Conservation (phyloP, 2,888 invertebrate genomes). For the Catonia carolina region DNA sequence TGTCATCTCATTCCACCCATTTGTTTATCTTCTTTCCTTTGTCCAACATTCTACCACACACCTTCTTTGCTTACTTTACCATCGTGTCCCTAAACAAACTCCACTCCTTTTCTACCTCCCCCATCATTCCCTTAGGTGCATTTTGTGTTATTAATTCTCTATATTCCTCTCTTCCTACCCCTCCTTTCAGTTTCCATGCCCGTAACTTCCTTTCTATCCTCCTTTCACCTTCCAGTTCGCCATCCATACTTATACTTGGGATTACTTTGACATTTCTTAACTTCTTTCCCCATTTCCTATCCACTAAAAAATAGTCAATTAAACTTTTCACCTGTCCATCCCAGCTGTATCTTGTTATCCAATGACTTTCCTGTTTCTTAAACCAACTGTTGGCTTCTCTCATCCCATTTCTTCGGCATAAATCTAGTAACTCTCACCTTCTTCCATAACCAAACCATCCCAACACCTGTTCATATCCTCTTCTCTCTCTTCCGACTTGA, state of each 20-base stretch:
- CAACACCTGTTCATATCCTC: background rate
- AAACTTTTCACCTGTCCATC: background rate
- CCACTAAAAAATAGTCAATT: background rate
- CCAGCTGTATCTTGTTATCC: slow-evolving; percentile 5
- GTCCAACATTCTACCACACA: too few species aligned
- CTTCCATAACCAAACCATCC: background rate
- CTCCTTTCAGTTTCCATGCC: too few species aligned
- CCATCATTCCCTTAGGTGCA: too few species aligned
- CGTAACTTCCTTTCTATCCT: too few species aligned
- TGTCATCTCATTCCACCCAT: too few species aligned
- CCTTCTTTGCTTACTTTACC: too few species aligned
- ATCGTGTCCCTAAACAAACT: too few species aligned
- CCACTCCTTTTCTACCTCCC: too few species aligned
- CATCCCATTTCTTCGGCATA: background rate
- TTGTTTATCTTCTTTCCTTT: too few species aligned
- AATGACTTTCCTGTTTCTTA: background rate
- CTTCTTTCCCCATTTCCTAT: background rate
- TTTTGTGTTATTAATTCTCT: too few species aligned
- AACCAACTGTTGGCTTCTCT: background rate
- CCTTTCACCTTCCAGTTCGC: background rate
- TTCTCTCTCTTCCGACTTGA: background rate
- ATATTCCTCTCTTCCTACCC: too few species aligned
- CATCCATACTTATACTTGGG: background rate
- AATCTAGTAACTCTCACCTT: background rate
- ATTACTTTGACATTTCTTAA: slow-evolving; percentile 6